phyloP scores from a whole-genome alignment of 2,888 invertebrate species.

The Stenodema calcarata region DNA sequence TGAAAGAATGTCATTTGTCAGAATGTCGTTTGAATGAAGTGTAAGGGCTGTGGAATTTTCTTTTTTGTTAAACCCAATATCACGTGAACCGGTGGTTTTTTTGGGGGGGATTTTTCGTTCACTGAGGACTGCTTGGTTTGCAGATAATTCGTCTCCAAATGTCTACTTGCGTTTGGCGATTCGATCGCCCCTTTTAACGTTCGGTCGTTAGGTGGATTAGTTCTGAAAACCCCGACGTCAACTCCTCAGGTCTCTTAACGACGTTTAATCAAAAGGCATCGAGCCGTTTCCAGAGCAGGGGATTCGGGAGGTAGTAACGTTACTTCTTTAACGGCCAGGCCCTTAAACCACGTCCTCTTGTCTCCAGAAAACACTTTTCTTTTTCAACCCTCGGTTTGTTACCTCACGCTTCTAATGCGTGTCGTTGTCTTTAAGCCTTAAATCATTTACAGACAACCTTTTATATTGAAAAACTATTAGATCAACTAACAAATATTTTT shows the following conservation, averaged over 20 bases:
- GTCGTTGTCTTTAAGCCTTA: too few relatives aligned
- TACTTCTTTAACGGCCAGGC: background rate
- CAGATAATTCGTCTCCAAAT: background rate
- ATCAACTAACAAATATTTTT: too few relatives aligned
- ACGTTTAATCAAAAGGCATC: conserved; percentile 21
- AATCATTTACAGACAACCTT: too few relatives aligned
- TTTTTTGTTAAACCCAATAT: too few relatives aligned
- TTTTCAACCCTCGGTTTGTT: background rate
- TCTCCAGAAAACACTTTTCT: background rate
- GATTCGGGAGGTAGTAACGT: background rate
- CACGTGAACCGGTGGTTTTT: too few relatives aligned
- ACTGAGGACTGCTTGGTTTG: too few relatives aligned
- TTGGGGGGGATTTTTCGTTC: too few relatives aligned
- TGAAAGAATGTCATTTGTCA: too few relatives aligned
- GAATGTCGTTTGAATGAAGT: too few relatives aligned
- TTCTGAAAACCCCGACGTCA: background rate
- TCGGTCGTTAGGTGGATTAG: background rate
- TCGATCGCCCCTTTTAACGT: background rate
- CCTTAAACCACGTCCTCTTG: background rate
- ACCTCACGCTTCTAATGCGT: too few relatives aligned
- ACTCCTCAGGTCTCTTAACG: background rate
- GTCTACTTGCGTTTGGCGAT: background rate
- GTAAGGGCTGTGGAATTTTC: too few relatives aligned
- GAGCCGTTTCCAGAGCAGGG: background rate
- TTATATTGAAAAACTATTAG: too few relatives aligned